Base-by-base conservation (phyloP, 92 coral and sea anemone genomes). In the Parazoanthus swiftii region DNA sequence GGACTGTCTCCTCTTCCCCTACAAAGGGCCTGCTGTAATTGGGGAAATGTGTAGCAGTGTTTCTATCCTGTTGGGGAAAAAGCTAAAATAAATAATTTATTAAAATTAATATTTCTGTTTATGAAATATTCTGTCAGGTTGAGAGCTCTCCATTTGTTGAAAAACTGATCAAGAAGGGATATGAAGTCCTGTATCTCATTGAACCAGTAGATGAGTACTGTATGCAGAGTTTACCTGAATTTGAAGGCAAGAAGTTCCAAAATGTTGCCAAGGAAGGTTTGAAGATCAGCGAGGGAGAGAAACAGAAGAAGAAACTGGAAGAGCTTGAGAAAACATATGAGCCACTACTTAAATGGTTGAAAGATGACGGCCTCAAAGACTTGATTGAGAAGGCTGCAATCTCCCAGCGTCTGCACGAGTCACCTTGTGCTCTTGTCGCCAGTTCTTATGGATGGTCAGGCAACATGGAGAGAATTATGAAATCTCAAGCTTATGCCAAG, bases 371-470 rank as follows among this genome's bases (percentile, higher is more conserved):
- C 0, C 95, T 97, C 37, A 97, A 97, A 86, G 99, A 97, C 74
- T 81, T 86, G 88, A 97, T 97, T 83, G 99, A 97, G 91, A 97
- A 97, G 89, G 99, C 99, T 2, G 93, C 99, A 13, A 67, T 97
- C 58, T 97, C 99, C 2, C 96, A 94, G 91, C 92, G 99, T 25
- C 89, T 97, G 91, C 93, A 96, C 18, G 98, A 93, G 66, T 97
- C 99, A 16, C 99, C 99, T 39, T 95, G 98, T 89, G 99, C 99
- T 66, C 93, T 97, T 74, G 99, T 97, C 10, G 99, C 99, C 82
- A 97, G 99, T 89, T 95, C 98, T 13, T 97, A 97, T 74, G 99
- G 99, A 10, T 97, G 98, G 98, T 97, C 99, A 74, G 99, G 99
- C 43, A 97, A 97, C 93, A 97, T 97, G 99, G 99, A 97, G 78